Evolutionary conservation across 2,888 invertebrate genomes (phyloP), one percentile per base, ranked within the genome.

Genomic region (Andrena bucephala): DNA sequence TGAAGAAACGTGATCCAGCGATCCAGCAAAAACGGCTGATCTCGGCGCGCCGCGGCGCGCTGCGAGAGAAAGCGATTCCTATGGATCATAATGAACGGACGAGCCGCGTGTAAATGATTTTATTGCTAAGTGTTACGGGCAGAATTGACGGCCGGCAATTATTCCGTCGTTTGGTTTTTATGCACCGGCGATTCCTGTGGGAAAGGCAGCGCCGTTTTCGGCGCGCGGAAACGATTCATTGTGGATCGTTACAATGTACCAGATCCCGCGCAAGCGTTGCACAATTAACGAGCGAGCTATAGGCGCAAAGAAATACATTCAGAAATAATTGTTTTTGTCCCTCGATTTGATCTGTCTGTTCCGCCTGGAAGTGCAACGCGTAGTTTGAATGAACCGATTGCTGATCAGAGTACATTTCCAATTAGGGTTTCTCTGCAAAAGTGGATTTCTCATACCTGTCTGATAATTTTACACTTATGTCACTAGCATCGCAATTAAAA

Each of bases 31-130:
- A 89, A 84, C 68, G 59, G 62, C 52, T 24, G 77, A 72, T 60
- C 80, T 33, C 73, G 77, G 54, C 71, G 62, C 13, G 77, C 24
- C 78, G 78, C 80, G 87, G 89, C 88, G 81, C 84, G 77, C 81
- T 77, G 80, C 76, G 78, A 76, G 85, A 84, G 84, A 89, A 87
- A 87, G 81, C 81, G 84, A 84, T 80, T 84, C 80, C 81, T 72
- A 77, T 66, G 67, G 85, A 84, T 88, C 84, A 72, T 85, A 87
- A 89, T 77, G 81, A 87, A 82, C 71, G 71, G n/a, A 73, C 77
- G 54, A 72, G 62, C 33, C 59, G 29, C 73, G 87, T 87, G 86
- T 84, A 89, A 89, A 89, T 89, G 81, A 88, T 87, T 89, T 89
- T 87, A 86, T 79, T 84, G 80, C 84, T 13, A 76, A 84, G 76